phyloP scores from a whole-genome alignment of 2,888 invertebrate genomes.

The Lithophane ornitopus region DNA sequence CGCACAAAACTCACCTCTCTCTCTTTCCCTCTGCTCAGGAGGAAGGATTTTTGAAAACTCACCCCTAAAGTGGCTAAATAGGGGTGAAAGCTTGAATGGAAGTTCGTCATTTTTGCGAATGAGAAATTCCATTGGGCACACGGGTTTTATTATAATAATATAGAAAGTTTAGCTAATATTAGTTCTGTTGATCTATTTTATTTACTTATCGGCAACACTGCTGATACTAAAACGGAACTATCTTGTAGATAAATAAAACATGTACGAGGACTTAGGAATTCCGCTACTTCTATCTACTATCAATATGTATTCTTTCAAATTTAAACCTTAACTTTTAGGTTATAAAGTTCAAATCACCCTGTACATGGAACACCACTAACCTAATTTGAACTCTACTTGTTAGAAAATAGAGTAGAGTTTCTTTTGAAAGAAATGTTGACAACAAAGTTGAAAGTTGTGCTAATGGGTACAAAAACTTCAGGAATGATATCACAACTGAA shows the following conservation, averaged over 20 bases:
- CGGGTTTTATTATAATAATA: too few relatives aligned
- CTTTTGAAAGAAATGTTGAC: not conserved
- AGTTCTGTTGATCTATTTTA: slow-evolving; percentile 6
- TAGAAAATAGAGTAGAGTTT: not conserved
- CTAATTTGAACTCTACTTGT: fast-evolving
- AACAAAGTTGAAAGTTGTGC: not conserved
- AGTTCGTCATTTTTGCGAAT: too few relatives aligned
- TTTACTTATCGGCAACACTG: slow-evolving; percentile 14
- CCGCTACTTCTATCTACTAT: slow-evolving; percentile 15
- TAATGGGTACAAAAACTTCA: slow-evolving; percentile 21
- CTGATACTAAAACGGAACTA: slow-evolving; percentile 34
- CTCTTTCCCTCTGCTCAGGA: too few relatives aligned
- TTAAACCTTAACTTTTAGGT: not conserved
- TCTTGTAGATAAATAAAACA: slow-evolving; percentile 36
- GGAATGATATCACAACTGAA: slow-evolving; percentile 15
- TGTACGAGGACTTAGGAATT: slow-evolving; percentile 5
- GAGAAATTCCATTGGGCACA: too few relatives aligned
- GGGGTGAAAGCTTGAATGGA: too few relatives aligned
- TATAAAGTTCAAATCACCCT: not conserved
- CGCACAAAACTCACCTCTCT: too few relatives aligned
- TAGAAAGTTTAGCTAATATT: too few relatives aligned
- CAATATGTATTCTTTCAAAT: not conserved
- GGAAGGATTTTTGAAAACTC: too few relatives aligned
- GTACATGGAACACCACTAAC: not conserved
- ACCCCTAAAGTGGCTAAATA: too few relatives aligned